These are phyloP conservation scores for Dicyrtoma fusca DNA, from an alignment of 2,888 invertebrate genomes.

Conservation along the genomic window DNA sequence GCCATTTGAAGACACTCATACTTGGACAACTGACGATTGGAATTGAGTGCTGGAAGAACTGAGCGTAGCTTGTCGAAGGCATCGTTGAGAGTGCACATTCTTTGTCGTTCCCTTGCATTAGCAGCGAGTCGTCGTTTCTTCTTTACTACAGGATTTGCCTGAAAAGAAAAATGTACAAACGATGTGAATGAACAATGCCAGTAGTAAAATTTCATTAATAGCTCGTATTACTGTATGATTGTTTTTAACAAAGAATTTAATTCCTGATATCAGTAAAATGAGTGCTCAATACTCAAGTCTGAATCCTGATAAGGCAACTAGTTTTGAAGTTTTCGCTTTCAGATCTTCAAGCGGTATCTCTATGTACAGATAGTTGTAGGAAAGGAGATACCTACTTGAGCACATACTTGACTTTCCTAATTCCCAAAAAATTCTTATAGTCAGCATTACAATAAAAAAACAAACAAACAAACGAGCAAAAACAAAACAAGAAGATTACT, in stretches of 20 bases:
- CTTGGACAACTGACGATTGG: slow-evolving; percentile 89
- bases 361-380: too few species aligned
- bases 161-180: slow-evolving; percentile 53
- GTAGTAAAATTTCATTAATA: not conserved
- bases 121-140: slow-evolving; percentile 85
- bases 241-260: not conserved
- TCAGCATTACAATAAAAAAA: too few species aligned
- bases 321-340: too few species aligned
- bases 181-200: too few species aligned
- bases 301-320: not conserved
- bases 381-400: too few species aligned
- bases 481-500: not conserved
- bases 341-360: too few species aligned
- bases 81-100: slow-evolving; percentile 93
- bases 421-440: too few species aligned
- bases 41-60: slow-evolving; percentile 88
- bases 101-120: slow-evolving; percentile 85
- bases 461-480: too few species aligned
- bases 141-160: slow-evolving; percentile 77
- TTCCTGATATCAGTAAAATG: not conserved
- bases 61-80: slow-evolving; percentile 89
- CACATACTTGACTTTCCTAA: too few species aligned
- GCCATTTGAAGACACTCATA: slow-evolving; percentile 98
- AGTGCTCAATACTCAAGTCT: not conserved
- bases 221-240: not conserved